Evolutionary conservation across 1,140 invertebrate genomes (phyloP).

Genomic region (Aphaenogaster floridana): DNA sequence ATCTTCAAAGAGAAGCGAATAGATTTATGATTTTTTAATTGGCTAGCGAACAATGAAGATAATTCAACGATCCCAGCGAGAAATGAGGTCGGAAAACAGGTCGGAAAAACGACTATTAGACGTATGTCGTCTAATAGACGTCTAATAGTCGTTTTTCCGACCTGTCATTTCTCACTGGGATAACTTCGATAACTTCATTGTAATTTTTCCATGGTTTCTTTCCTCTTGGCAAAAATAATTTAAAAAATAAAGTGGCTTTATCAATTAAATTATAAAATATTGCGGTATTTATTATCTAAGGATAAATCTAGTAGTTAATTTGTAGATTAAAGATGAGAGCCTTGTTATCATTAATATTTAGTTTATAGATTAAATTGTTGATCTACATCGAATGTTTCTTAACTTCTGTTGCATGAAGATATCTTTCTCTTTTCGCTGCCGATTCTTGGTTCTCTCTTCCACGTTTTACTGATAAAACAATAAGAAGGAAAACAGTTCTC

Average conservation of each 20-base stretch:
- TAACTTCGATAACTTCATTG: not conserved
- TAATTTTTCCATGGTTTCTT: not conserved
- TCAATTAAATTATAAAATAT: slow-evolving; percentile 15
- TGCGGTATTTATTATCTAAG: not conserved
- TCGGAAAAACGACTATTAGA: too few relatives aligned
- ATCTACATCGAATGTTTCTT: not conserved
- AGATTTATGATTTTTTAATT: slow-evolving; percentile 7
- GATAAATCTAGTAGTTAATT: not conserved
- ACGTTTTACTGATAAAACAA: not conserved
- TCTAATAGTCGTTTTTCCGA: too few relatives aligned
- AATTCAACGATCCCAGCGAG: too few relatives aligned
- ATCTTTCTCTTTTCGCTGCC: not conserved
- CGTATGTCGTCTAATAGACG: too few relatives aligned
- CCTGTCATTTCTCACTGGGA: not conserved
- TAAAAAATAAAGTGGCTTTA: not conserved
- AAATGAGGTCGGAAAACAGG: too few relatives aligned
- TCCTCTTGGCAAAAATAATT: not conserved
- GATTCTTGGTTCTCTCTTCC: not conserved
- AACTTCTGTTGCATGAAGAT: not conserved
- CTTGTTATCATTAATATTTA: too few relatives aligned
- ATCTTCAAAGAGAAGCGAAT: not conserved
- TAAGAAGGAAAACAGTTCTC: not conserved
- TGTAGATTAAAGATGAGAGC: not conserved
- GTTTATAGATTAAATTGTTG: too few relatives aligned
- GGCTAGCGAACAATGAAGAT: not conserved